Conservation (phyloP, 64 coral and sea anemone genomes). For the Montipora efflorescens region DNA sequence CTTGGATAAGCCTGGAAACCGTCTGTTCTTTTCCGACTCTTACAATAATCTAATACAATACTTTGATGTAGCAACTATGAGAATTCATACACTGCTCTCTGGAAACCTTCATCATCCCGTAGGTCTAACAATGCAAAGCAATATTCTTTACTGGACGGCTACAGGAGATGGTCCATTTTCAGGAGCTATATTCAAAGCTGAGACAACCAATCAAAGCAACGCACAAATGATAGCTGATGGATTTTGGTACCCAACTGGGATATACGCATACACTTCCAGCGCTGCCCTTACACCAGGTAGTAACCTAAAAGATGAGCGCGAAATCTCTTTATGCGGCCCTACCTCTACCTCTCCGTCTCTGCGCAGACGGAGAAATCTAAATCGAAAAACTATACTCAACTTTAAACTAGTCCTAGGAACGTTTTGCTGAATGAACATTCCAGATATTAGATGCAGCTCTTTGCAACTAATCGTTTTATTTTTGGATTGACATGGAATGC, state of each 20-base stretch:
- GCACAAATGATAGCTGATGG: neutral
- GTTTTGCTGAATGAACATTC: no score
- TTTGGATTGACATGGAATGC: no score
- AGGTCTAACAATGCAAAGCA: neutral
- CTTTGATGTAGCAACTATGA: neutral
- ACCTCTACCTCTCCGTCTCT: no score
- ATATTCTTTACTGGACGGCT: conserved; percentile 30
- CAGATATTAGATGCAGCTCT: no score
- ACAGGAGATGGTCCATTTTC: neutral
- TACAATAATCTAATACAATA: neutral
- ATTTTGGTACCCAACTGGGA: neutral
- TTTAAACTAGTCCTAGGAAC: no score
- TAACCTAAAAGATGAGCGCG: no score
- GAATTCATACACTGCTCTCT: neutral
- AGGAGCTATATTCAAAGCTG: conserved; percentile 16
- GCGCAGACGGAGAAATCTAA: no score
- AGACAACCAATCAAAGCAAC: neutral
- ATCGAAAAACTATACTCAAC: no score
- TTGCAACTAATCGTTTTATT: no score
- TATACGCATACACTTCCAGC: neutral
- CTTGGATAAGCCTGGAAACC: neutral
- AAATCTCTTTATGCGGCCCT: no score
- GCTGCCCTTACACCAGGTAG: neutral
- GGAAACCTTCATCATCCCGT: conserved; percentile 13
- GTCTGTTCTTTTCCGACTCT: conserved; percentile 12